Evolutionary conservation across 2,113 vertebrate genomes (phyloP), one percentile per base, ranked within the genome.

Genomic region (Hiodon alosoides): DNA sequence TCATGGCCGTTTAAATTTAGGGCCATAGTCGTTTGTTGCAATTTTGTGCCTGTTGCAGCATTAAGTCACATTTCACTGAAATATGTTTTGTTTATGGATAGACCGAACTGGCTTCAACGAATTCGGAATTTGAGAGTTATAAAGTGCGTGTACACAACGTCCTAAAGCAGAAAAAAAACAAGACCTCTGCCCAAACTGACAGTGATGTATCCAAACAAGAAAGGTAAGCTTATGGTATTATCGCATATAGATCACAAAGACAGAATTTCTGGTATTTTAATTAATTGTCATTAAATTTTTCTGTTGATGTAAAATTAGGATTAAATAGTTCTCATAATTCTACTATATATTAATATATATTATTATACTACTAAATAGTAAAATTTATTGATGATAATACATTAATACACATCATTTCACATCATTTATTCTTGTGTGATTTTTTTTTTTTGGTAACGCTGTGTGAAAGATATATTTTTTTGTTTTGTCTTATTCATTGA

Each of bases 141-240:
- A 99, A 96, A 86, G 94, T 99, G 54, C 93, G 97, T 71, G 97
- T 98, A 75, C 97, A 98, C 85, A 98, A 98, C 60, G 97, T 99
- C 53, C 90, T 99, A 51, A 99, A 98, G 78, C 96, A 98, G 83
- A 95, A 98, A 83, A 99, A 96, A 86, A 95, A 79, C 83, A 97
- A 94, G 86, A 92, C 89, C 82, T 83, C 86, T 0, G 72, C 89
- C 65, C 93, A 91, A 69, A 81, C 80, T 78, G 95, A 97, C 75
- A 89, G 89, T 4, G 94, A 98, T 8, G 85, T 88, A 74, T 85
- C 89, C 72, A 96, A 93, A 84, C 88, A 93, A 74, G 94, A 98
- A 88, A 94, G 94, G 97, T 98, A 89, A 75, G 14, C 59, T 11
- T 4, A n/a, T 46, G 14, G 31, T 31, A 31, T 31, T 31, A 31